Evolutionary conservation across 2,888 invertebrate species (phyloP), one percentile per base, ranked within the genome.

Genomic region (Disparrhopalites patrizii): DNA sequence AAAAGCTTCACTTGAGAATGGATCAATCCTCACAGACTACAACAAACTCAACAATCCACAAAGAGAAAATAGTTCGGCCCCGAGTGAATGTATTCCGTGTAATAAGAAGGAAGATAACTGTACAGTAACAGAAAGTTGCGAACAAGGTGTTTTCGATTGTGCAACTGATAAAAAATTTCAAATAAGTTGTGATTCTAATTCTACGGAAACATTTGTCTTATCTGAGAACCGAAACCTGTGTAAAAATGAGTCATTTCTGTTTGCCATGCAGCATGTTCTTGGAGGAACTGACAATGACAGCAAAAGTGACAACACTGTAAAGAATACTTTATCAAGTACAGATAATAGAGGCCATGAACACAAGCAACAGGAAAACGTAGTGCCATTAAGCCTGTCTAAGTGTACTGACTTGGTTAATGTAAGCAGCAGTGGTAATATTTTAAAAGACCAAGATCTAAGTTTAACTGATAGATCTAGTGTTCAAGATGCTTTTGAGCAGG

Each of bases 211-310:
- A 20, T 5, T 51, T 20, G 23, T 8, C n/a, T 18, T 36, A 13
- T 1, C 13, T 8, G 33, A n/a, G 2, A 43, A 55, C 43, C 43
- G 40, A 15, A 23, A 23, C 50, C 56, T 64, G 1, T 31, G 64
- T 50, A 43, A 50, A 50, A 64, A 64, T 64, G 56, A 64, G 30
- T 64, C 64, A 56, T 64, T 64, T 56, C 50, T 64, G n/a, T 64
- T 56, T 33, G 61, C 61, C 3, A 64, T 55, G 64, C 54, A 62
- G 27, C 23, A 38, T 10, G 10, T 43, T 8, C 15, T 30, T 31
- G 36, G 8, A 56, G 33, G 55, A 33, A 56, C 20, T 56, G 38
- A 20, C 25, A 31, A 54, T 28, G 23, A 56, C 18, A 31, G 23
- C 13, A 20, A 13, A 13, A 30, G 10, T 33, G 55, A 10, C 20